Evolutionary conservation across 2,797 vertebrate species (phyloP), one percentile per base, ranked within the genome.

Genomic region (Megaceryle alcyon): DNA sequence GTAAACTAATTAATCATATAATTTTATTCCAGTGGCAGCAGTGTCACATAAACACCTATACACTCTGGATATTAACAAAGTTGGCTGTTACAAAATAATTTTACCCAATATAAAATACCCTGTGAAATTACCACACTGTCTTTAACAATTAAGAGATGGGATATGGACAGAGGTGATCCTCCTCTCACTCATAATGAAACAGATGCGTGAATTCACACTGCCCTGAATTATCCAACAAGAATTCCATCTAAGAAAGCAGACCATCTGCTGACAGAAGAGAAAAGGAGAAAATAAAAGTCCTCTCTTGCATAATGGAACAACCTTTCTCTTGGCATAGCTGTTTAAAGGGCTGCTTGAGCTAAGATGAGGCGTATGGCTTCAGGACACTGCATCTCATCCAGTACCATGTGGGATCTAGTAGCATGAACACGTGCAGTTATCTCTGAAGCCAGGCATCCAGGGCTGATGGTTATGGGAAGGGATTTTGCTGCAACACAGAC

Each of bases 351-450:
- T 46, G 14, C 66, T 41, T 5, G 10, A 61, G n/a, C 29, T 20
- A 29, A 12, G n/a, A 48, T 13, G 75, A 14, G 33, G 12, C 13
- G 3, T 2, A 25, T 1, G 11, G 46, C 37, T 53, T 48, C 21
- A 28, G 41, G 57, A 33, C 19, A 5, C 44, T 2, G 9, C 49
- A 14, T 8, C 51, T 35, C 31, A 44, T 35, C 61, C 19, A 3
- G 44, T 63, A 64, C 14, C 20, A 2, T 0, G 2, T 7, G 25
- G 35, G 31, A 76, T 13, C 68, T 10, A 6, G 63, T 43, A 68
- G 43, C 37, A 21, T 0, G n/a, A 44, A 43, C 1, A 2, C 0
- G 6, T 2, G 6, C 25, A 12, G 69, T 6, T 23, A 15, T 12
- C 71, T 18, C 20, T 9, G 14, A 68, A 43, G 31, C 25, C 56